Evolutionary conservation across 1,140 invertebrate species (phyloP).

Genomic region (Drosophila setifemur): DNA sequence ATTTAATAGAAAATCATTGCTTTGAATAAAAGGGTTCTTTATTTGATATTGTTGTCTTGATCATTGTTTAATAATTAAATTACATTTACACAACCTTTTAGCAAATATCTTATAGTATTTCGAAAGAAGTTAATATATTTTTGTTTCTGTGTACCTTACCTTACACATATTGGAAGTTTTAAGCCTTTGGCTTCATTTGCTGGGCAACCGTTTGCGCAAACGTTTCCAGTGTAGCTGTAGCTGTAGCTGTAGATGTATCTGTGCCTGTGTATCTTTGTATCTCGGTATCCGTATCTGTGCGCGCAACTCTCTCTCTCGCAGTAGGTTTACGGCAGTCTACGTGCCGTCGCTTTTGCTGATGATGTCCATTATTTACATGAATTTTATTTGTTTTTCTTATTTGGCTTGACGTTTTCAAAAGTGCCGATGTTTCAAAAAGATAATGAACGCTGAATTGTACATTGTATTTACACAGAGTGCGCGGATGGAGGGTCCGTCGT

Average conservation of each 20-base stretch:
- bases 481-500: conserved; percentile 19
- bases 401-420: conserved; percentile 79
- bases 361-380: conserved; percentile 80
- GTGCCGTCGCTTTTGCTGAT: conserved; percentile 70
- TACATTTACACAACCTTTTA: too few relatives aligned
- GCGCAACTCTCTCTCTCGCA: conserved; percentile 10
- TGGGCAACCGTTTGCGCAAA: conserved; percentile 75
- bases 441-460: conserved; percentile 70
- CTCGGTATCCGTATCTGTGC: conserved; percentile 10
- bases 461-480: conserved; percentile 41
- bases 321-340: conserved; percentile 49
- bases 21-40: too few relatives aligned
- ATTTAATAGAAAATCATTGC: neutral
- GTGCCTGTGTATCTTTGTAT: conserved; percentile 3
- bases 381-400: conserved; percentile 81
- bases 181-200: conserved; percentile 73
- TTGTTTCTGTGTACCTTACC: conserved; percentile 29
- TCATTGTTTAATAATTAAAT: neutral
- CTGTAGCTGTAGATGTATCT: conserved; percentile 17
- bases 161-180: conserved; percentile 37
- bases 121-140: too few relatives aligned
- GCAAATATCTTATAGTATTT: too few relatives aligned
- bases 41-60: neutral
- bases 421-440: conserved; percentile 79
- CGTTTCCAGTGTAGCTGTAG: conserved; percentile 29